Evolutionary conservation across 2,888 invertebrate species (phyloP), one percentile per base, ranked within the genome.

Genomic region (Pollenia amentaria): DNA sequence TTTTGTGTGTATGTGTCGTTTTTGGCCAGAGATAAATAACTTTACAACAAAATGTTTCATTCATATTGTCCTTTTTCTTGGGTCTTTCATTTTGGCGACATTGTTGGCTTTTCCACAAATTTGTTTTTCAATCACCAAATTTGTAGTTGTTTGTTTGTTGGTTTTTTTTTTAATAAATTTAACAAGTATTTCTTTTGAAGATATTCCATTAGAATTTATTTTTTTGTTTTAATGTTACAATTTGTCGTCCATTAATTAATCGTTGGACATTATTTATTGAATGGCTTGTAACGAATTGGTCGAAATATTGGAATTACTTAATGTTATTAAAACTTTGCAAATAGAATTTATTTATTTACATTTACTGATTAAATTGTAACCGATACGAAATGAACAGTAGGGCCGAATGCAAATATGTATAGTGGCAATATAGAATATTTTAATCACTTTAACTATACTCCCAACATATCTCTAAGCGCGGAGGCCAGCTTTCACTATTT

Each of bases 171-270:
- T 67, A 73, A 70, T 76, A 84, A 80, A 84, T 83, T 76, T 83
- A 83, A 83, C 53, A 78, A 78, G n/a, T 18, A 40, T 77, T 76
- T 76, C 29, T 57, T 46, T 29, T 65, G 29, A 40, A 67, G 18
- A 40, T 69, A 79, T 51, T 40, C 40, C 29, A 62, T 51, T 62
- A 48, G 51, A 29, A 18, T 46, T 60, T 42, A 40, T 14, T 42
- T 42, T 42, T 11, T 46, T 51, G 38, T 64, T 69, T 18, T 60
- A 42, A 46, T 40, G 48, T 21, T 44, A 73, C 62, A 85, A 87
- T 82, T 87, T 87, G 80, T 87, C 80, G 60, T 11, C 69, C 51
- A 72, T 73, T 80, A 85, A 84, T 88, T 88, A 88, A 88, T 81
- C 80, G 83, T 73, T 84, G 77, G 38, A 51, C 79, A 53, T 88